Conservation (phyloP, 2,888 invertebrate genomes). For the Alentia gelatinosa region DNA sequence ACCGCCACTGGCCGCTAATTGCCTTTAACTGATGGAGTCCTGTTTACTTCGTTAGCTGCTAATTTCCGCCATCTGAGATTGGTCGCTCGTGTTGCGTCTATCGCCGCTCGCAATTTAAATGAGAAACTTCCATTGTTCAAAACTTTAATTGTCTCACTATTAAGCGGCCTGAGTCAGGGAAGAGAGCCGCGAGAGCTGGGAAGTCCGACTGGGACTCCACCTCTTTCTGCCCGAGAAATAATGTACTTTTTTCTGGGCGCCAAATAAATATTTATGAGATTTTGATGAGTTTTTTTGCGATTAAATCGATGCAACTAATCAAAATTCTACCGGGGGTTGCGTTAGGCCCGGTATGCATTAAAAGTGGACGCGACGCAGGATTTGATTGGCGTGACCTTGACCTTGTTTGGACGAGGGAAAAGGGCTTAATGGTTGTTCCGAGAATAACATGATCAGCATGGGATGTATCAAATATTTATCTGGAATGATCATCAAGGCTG, state of each 20-base stretch:
- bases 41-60: too few relatives aligned
- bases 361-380: not conserved
- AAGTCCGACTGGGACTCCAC: too few relatives aligned
- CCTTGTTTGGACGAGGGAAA: not conserved
- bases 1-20: too few relatives aligned
- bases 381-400: not conserved
- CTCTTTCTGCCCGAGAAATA: not conserved
- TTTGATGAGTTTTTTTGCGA: not conserved
- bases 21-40: too few relatives aligned
- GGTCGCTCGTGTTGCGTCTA: too few relatives aligned
- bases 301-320: not conserved
- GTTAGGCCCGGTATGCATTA: not conserved
- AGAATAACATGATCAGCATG: too few relatives aligned
- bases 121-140: too few relatives aligned
- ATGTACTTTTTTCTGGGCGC: not conserved
- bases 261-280: slow-evolving; percentile 1
- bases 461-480: too few relatives aligned
- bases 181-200: not conserved
- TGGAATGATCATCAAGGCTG: too few relatives aligned
- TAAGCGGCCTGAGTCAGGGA: not conserved
- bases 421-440: too few relatives aligned
- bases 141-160: not conserved
- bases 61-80: too few relatives aligned
- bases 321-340: not conserved
- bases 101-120: too few relatives aligned